Percentiles rank a stretch among this genome's conserved stretches.
These are phyloP conservation scores for Periphyllus acericola DNA, from an alignment of 2,888 invertebrate species.

Conservation along the genomic window DNA sequence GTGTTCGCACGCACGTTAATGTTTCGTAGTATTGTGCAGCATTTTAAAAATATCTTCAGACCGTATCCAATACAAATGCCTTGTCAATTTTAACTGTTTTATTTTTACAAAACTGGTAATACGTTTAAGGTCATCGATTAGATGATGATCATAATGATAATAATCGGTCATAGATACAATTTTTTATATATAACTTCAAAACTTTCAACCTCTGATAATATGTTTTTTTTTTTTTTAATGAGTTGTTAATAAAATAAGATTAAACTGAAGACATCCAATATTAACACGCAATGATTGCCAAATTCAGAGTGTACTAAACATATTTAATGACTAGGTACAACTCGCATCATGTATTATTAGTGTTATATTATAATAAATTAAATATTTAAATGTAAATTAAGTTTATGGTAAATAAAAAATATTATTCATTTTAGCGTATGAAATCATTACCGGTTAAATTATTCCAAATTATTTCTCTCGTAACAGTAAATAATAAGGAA, in stretches of 20 bases:
- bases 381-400: background rate
- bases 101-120: background rate
- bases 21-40: background rate
- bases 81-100: background rate
- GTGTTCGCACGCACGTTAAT: background rate
- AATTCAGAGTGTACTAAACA: no score
- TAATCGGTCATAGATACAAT: no score
- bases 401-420: background rate
- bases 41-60: conserved; percentile 3
- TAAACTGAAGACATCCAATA: no score
- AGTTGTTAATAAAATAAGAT: no score
- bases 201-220: no score
- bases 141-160: background rate
- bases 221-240: no score
- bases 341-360: background rate
- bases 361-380: background rate
- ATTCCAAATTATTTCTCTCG: background rate
- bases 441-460: background rate
- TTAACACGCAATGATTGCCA: no score
- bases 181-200: no score
- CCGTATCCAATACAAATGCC: background rate
- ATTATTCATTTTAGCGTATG: background rate
- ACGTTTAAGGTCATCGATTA: background rate
- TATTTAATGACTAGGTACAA: background rate
- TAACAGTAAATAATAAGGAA: conserved; percentile 27